Evolutionary conservation across 2,797 vertebrate species (phyloP).

Genomic region (Pterois miles): DNA sequence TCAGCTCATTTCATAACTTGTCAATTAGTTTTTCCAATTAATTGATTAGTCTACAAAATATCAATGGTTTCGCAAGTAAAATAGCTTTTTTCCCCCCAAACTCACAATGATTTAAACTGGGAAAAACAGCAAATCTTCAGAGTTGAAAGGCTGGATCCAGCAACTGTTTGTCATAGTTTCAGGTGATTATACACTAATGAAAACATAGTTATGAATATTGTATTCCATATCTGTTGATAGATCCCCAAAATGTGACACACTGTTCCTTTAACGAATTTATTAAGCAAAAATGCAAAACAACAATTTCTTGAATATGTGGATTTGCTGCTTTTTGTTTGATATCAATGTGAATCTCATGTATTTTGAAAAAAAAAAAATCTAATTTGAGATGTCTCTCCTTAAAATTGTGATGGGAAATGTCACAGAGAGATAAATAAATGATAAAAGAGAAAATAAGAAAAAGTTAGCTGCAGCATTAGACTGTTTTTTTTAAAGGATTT

Average conservation of each 20-base stretch:
- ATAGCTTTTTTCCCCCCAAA: background rate
- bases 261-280: too few relatives aligned
- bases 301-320: too few relatives aligned
- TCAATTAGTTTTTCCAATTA: background rate
- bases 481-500: background rate
- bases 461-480: background rate
- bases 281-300: too few relatives aligned
- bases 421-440: background rate
- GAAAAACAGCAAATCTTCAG: background rate
- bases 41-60: background rate
- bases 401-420: background rate
- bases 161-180: background rate
- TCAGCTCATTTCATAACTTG: background rate
- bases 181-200: too few relatives aligned
- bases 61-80: background rate
- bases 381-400: fast-evolving
- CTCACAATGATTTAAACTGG: background rate
- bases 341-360: background rate
- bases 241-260: too few relatives aligned
- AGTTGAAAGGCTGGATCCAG: background rate
- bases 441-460: background rate
- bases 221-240: too few relatives aligned
- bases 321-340: background rate
- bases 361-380: too few relatives aligned
- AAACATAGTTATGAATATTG: too few relatives aligned